Evolutionary conservation across 2,113 vertebrate genomes (phyloP).

Genomic region (Rhabdomys dilectus): DNA sequence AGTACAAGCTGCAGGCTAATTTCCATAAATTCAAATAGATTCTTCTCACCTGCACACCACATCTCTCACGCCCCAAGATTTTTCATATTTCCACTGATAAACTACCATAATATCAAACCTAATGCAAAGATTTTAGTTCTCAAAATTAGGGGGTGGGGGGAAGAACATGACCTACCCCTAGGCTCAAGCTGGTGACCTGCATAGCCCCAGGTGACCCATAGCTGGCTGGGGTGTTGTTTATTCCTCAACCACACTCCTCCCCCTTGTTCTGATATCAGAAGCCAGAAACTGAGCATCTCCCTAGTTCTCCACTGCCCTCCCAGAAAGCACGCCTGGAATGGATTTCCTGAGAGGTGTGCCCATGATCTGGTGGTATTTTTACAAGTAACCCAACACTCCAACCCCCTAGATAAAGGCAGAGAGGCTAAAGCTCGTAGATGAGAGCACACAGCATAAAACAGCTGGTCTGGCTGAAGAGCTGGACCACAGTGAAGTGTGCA

Average conservation of each 20-base stretch:
- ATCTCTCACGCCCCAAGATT: not conserved
- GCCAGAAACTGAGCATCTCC: not conserved
- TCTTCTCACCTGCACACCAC: not conserved
- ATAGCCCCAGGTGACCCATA: no score
- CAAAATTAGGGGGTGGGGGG: not conserved
- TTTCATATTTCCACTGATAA: constrained; percentile 25
- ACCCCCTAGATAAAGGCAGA: not conserved
- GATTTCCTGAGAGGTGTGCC: not conserved
- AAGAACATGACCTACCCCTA: not conserved
- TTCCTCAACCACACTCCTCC: not conserved
- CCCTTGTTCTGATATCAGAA: not conserved
- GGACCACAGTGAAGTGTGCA: not conserved
- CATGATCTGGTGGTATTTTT: fast-evolving
- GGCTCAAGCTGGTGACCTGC: not conserved
- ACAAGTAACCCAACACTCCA: not conserved
- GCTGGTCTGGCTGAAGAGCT: not conserved
- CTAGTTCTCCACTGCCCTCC: not conserved
- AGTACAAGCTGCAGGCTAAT: not conserved
- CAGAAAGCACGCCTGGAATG: not conserved
- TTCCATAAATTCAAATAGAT: constrained; percentile 43
- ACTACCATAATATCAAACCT: not conserved
- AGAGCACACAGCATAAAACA: not conserved
- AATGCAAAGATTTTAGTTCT: not conserved
- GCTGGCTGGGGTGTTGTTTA: not conserved
- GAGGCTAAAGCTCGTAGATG: not conserved